Percentiles rank a stretch among this genome's conserved stretches.
Evolutionary conservation across 1,140 invertebrate genomes (phyloP).

Genomic region (Ephestia elutella): DNA sequence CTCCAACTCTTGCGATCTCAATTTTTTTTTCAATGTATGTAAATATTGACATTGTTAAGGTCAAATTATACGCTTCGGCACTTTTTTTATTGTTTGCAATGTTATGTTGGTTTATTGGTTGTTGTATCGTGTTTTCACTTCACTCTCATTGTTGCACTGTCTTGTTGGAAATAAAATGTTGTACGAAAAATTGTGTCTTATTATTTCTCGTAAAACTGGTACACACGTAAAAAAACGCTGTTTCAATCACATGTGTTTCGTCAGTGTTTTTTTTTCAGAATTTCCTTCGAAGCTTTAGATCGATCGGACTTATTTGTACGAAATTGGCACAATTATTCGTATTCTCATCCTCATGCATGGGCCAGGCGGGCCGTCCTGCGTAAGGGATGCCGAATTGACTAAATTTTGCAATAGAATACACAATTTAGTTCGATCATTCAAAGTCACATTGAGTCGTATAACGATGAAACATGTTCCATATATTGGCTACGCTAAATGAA

Average conservation of each 20-base stretch:
- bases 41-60: slow-evolving; percentile 13
- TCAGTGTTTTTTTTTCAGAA: not conserved
- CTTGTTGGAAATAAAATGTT: slow-evolving; percentile 14
- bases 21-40: not conserved
- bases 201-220: slow-evolving; percentile 15
- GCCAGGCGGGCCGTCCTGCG: not conserved
- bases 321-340: slow-evolving; percentile 31
- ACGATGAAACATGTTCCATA: no score
- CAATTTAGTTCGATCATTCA: no score
- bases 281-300: not conserved
- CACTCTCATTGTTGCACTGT: not conserved
- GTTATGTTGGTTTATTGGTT: not conserved
- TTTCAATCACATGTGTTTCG: not conserved
- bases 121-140: slow-evolving; percentile 1
- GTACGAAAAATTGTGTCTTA: slow-evolving; percentile 22
- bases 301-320: not conserved
- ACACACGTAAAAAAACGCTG: not conserved
- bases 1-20: no score
- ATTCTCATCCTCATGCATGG: slow-evolving; percentile 8
- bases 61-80: not conserved
- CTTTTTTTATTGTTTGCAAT: not conserved
- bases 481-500: no score
- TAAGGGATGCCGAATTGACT: no score
- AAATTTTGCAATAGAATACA: no score
- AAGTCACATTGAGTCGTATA: no score